Percentiles rank a stretch among this genome's conserved stretches.
Evolutionary conservation across 2,113 vertebrate species (phyloP).

Genomic region (Alouatta palliata): DNA sequence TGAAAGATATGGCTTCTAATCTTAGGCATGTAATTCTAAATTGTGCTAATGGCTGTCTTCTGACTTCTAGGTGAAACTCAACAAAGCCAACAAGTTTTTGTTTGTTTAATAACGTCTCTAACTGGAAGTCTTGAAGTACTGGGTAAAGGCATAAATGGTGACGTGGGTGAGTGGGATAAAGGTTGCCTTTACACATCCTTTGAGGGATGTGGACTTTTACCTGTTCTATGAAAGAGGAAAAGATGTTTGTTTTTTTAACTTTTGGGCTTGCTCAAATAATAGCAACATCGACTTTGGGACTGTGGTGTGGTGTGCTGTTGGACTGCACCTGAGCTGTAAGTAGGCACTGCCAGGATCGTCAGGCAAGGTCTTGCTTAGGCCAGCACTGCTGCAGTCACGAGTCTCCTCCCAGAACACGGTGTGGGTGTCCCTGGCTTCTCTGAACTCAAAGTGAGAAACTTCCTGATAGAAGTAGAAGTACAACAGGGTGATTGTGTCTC

Average conservation of each 20-base stretch:
- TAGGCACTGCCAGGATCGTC: neutral
- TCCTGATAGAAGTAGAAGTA: neutral
- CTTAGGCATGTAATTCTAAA: neutral
- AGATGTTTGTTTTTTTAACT: neutral
- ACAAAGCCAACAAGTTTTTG: neutral
- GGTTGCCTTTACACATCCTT: neutral
- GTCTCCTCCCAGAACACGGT: neutral
- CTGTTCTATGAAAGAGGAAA: neutral
- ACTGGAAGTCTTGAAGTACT: neutral
- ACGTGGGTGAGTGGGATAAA: neutral
- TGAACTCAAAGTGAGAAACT: neutral
- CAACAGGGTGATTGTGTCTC: neutral
- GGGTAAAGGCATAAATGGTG: neutral
- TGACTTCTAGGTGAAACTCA: neutral
- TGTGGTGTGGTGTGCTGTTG: neutral
- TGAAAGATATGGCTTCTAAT: neutral
- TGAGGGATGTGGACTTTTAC: conserved; percentile 50
- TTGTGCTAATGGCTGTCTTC: neutral
- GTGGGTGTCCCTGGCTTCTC: neutral
- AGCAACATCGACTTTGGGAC: conserved; percentile 28
- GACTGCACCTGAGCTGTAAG: conserved; percentile 44
- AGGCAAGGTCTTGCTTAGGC: neutral
- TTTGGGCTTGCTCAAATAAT: conserved; percentile 30
- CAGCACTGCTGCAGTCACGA: neutral
- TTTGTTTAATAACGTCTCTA: neutral